phyloP scores from a whole-genome alignment of 64 coral and sea anemone species.

The Pocillopora verrucosa region DNA sequence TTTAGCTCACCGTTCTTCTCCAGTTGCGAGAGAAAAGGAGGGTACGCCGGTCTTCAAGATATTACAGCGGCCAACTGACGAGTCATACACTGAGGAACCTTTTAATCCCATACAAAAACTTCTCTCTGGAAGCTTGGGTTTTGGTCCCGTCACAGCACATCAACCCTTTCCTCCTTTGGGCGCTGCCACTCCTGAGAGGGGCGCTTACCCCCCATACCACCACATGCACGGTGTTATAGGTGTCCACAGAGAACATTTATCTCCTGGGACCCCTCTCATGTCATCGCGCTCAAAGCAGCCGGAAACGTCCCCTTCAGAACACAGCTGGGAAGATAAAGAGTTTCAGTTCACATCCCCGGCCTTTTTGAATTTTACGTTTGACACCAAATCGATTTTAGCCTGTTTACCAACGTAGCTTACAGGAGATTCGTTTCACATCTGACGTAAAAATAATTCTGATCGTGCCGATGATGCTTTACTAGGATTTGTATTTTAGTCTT shows the following conservation, averaged over 20 bases:
- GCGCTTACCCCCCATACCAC: background rate
- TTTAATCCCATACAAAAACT: background rate
- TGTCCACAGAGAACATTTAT: background rate
- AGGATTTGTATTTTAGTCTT: too few relatives aligned
- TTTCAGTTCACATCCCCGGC: constrained; percentile 47
- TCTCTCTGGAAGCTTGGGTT: background rate
- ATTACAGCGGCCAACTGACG: background rate
- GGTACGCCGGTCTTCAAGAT: constrained; percentile 20
- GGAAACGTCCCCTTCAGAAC: constrained; percentile 10
- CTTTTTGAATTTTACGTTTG: constrained; percentile 59
- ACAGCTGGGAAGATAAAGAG: constrained; percentile 41
- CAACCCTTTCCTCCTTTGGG: constrained; percentile 3
- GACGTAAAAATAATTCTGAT: too few relatives aligned
- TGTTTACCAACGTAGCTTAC: constrained; percentile 29
- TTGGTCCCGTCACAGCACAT: background rate
- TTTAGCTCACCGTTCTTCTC: background rate
- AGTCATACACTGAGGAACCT: background rate
- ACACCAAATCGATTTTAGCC: constrained; percentile 31
- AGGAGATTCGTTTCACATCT: too few relatives aligned
- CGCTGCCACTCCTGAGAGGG: background rate
- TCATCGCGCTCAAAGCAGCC: background rate
- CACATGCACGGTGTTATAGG: background rate
- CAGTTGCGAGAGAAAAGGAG: constrained; percentile 13
- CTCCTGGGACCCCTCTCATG: background rate
- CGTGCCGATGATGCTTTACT: too few relatives aligned